Conservation (phyloP, 2,888 invertebrate genomes). For the Andrena camellia region DNA sequence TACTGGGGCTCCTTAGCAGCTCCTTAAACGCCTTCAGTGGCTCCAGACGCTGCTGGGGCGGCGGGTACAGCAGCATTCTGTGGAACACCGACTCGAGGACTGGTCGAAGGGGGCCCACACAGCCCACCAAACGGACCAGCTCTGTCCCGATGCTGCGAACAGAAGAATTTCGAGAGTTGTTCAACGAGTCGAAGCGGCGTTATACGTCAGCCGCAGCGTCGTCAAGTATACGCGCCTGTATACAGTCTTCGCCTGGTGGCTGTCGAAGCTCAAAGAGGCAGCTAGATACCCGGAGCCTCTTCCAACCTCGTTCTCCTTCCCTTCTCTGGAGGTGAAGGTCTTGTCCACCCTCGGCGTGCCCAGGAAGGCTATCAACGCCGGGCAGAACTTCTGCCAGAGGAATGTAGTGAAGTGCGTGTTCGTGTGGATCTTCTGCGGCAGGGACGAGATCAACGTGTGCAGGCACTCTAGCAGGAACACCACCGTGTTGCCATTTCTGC, state of each 20-base stretch:
- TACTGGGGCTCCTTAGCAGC: slow-evolving; percentile 91
- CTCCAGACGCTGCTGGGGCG: slow-evolving; percentile 93
- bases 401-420: slow-evolving; percentile 95
- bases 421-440: slow-evolving; percentile 93
- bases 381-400: slow-evolving; percentile 97
- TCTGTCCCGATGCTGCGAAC: slow-evolving; percentile 93
- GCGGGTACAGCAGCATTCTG: slow-evolving; percentile 95
- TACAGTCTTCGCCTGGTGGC: slow-evolving; percentile 95
- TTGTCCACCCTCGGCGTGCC: slow-evolving; percentile 95
- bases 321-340: slow-evolving; percentile 90
- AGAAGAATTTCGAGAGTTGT: background rate
- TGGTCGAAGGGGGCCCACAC: slow-evolving; percentile 94
- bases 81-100: slow-evolving; percentile 97
- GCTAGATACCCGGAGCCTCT: slow-evolving; percentile 90
- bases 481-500: slow-evolving; percentile 88
- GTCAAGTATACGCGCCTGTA: slow-evolving; percentile 88
- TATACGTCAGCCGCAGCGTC: no score
- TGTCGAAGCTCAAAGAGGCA: slow-evolving; percentile 92
- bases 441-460: slow-evolving; percentile 92
- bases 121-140: slow-evolving; percentile 94
- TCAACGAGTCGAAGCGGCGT: no score
- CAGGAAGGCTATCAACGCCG: slow-evolving; percentile 93
- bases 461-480: slow-evolving; percentile 95
- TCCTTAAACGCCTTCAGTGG: slow-evolving; percentile 94
- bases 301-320: slow-evolving; percentile 86